Conservation (phyloP, 2,113 vertebrate genomes). For the Globicephala melas region DNA sequence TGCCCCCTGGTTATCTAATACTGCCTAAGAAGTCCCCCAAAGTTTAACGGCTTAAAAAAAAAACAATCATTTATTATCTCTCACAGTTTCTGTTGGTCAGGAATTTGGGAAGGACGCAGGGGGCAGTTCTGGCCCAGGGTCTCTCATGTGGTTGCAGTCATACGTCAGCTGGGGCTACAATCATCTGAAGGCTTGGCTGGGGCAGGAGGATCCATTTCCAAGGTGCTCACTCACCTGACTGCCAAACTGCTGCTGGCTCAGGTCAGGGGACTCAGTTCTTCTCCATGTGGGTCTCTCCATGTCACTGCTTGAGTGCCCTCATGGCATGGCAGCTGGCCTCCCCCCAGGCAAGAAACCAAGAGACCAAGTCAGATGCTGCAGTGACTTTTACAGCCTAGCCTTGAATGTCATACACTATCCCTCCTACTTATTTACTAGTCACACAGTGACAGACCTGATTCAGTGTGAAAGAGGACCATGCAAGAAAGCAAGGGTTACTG, state of each 20-base stretch:
- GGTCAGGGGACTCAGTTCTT: not conserved
- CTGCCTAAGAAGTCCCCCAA: not conserved
- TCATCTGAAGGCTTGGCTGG: not conserved
- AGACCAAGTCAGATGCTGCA: not conserved
- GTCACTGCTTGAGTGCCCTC: not conserved
- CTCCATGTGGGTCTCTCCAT: not conserved
- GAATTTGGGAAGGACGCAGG: not conserved
- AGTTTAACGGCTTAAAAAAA: not conserved
- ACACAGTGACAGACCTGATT: not conserved
- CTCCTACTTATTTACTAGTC: not conserved
- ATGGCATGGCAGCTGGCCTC: not conserved
- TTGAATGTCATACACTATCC: not conserved
- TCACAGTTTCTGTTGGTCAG: not conserved
- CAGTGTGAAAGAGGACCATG: not conserved
- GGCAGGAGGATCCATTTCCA: not conserved
- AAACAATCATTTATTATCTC: not conserved
- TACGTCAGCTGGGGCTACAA: not conserved
- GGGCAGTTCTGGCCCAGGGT: not conserved
- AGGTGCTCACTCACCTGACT: not conserved
- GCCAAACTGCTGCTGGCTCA: not conserved
- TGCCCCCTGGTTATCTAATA: not conserved
- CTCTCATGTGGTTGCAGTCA: not conserved
- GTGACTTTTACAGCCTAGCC: not conserved
- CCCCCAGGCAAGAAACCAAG: not conserved
- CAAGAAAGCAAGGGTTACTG: not conserved